Evolutionary conservation across 2,113 vertebrate genomes (phyloP).

Genomic region (human): DNA sequence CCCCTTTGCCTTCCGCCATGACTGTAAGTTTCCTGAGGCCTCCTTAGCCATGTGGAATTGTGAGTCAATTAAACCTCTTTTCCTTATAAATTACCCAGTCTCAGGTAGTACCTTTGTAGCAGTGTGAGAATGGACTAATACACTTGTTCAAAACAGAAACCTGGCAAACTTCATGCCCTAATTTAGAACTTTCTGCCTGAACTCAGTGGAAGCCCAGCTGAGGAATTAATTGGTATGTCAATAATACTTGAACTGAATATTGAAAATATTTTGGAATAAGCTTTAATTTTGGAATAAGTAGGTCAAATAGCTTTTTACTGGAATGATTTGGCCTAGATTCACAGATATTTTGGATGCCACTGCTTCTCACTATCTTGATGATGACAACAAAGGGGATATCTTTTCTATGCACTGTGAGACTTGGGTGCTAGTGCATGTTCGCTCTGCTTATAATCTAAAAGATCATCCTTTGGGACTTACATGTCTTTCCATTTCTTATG

Average conservation of each 20-base stretch:
- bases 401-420: neutral
- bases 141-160: neutral
- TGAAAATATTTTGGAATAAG: neutral
- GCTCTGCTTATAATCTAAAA: neutral
- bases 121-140: too few species aligned
- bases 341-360: neutral
- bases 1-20: too few species aligned
- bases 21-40: too few species aligned
- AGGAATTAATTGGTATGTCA: slow-evolving; percentile 35
- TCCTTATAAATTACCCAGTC: too few species aligned
- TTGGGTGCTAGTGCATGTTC: neutral
- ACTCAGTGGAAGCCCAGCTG: neutral
- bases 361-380: neutral
- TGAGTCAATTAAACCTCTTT: too few species aligned
- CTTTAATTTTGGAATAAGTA: slow-evolving; percentile 32
- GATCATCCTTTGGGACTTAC: neutral
- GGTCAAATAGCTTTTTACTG: neutral
- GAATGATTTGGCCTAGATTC: neutral
- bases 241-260: slow-evolving; percentile 51
- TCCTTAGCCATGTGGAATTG: too few species aligned
- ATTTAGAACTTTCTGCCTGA: slow-evolving; percentile 19
- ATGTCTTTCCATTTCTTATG: neutral
- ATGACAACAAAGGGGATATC: neutral
- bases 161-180: neutral
- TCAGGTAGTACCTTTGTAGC: too few species aligned